Evolutionary conservation across 35 echinoderm and acorn worm genomes (phyloP), one percentile per base, ranked within the genome.

Genomic region (Amphiura filiformis): DNA sequence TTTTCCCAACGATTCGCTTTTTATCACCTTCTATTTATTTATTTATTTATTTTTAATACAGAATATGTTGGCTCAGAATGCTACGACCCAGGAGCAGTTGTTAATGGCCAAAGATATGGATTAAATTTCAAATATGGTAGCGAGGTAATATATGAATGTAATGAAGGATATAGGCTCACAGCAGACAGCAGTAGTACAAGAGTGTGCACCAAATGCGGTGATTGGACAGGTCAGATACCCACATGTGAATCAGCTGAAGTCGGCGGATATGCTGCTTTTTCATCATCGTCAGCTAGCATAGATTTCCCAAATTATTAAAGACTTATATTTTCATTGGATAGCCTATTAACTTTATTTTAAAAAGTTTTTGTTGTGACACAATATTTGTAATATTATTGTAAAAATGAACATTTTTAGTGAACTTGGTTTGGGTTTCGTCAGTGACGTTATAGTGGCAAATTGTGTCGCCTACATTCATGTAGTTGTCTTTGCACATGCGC

Each of bases 131-230:
- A 15, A 34, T 52, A 5, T 41, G 32, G n/a, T 32, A 35, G 56
- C 34, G 32, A 85, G 37, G 83, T 85, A 32, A 85, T 85, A 32
- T 85, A 85, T 23, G 31, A 61, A 36, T 70, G 83, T 22, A 40
- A 64, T n/a, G 32, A 85, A 70, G 9, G 11, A n/a, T 70, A 70
- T 3, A 37, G 34, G 1, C 28, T n/a, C 42, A 3, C 44, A 0
- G 36, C 34, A 1, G 7, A 23, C 1, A 11, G 37, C 9, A 38
- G 14, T 26, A 34, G 35, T 13, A 85, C 83, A 13, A 23, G 83
- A 30, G 83, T 85, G 11, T 85, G 83, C 37, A 12, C 20, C 38
- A 35, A 85, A 40, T 85, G 83, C 35, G 83, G 83, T 0, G 49
- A 64, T 17, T 85, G 83, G 83, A 85, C 49, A 1, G 83, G 52